Percentiles rank a stretch among this genome's conserved stretches.
phyloP scores from a whole-genome alignment of 92 coral and sea anemone genomes.

The Zoanthus sansibaricus region DNA sequence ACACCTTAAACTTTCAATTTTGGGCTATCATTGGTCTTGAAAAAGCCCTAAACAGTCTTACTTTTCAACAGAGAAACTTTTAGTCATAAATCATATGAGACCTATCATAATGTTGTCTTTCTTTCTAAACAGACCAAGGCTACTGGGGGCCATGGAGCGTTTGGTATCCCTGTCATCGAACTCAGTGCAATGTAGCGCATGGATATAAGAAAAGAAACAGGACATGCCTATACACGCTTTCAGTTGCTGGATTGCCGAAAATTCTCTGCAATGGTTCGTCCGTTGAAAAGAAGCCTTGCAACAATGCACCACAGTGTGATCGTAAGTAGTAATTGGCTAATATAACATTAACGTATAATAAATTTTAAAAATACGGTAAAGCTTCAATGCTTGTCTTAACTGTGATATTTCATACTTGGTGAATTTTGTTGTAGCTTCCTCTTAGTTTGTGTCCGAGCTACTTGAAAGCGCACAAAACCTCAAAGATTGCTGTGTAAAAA shows the following conservation, averaged over 20 bases:
- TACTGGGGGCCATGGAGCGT: constrained; percentile 8
- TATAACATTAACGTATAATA: no score
- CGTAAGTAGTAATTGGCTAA: constrained; percentile 1
- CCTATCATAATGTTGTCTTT: neutral
- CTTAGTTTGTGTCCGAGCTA: no score
- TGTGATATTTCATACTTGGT: no score
- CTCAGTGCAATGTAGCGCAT: constrained; percentile 16
- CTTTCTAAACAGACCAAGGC: neutral
- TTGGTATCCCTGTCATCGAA: constrained; percentile 11
- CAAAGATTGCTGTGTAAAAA: no score
- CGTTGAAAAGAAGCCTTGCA: neutral
- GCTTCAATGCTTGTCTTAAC: no score
- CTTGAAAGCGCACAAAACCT: no score
- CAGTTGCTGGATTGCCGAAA: neutral
- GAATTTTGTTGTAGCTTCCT: no score
- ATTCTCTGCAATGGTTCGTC: constrained; percentile 4
- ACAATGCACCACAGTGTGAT: neutral
- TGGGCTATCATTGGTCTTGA: no score
- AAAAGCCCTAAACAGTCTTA: no score
- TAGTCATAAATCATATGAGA: neutral
- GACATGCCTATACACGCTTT: neutral
- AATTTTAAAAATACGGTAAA: no score
- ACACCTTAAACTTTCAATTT: no score
- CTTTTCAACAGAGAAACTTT: neutral
- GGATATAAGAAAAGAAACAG: constrained; percentile 12